Evolutionary conservation across 1,140 invertebrate species (phyloP), one percentile per base, ranked within the genome.

Genomic region (Trichonephila inaurata): DNA sequence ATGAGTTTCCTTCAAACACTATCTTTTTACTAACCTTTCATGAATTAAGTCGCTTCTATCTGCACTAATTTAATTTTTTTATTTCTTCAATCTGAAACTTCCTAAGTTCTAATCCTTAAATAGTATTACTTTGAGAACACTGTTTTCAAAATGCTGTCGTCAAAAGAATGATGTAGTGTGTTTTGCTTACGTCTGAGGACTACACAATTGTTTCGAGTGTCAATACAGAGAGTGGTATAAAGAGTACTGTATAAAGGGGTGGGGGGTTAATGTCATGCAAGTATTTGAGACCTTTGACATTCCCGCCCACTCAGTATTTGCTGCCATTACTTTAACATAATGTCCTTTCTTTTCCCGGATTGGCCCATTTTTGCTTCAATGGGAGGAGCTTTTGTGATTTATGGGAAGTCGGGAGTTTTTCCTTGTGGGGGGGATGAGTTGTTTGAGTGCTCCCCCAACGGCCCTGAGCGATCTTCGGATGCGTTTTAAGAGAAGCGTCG

Each of bases 321-420:
- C 44, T 87, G 62, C 91, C 91, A 92, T 92, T 72, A 87, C 21
- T 64, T 92, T 86, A 92, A 92, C 91, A 92, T 92, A 92, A 92
- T 92, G 51, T 60, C n/a, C 58, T 60, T 21, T 7, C 83, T 72
- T n/a, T 69, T 72, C 24, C 28, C n/a, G 19, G 64, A 92, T 92
- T 92, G 83, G 91, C 72, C 58, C 64, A 21, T 51, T 72, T n/a
- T 21, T 18, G 19, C 19, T 61, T 21, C 40, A 21, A 51, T 60
- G 66, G 91, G 91, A 86, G 91, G 82, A 77, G 91, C 83, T 12
- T 33, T 33, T n/a, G 66, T 28, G 66, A 87, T 87, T 92, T 92
- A 92, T 87, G 91, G 82, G 82, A 14, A 87, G 91, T 40, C 18
- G 19, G 91, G 64, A 87, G 40, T 64, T 24, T 92, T 87, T 66